Base-by-base conservation (phyloP, 1,140 invertebrate species). In the Rhyacophila brunnea region DNA sequence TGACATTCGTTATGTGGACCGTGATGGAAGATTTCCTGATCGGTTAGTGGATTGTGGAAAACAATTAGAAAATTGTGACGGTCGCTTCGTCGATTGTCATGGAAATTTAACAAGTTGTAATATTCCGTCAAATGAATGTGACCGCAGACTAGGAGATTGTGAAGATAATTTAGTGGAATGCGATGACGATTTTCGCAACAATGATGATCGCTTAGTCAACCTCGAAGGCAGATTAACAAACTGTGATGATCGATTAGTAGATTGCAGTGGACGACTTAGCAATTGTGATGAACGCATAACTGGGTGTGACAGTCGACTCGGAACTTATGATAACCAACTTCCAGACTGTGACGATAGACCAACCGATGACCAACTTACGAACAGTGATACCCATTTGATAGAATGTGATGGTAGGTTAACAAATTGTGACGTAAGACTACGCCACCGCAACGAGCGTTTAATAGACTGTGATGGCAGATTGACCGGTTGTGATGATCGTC, bases 361-460 rank as follows among this genome's bases (percentile, higher is more conserved):
- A 19, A 45, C 14, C 5, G 43, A 45, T 18, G 9, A 5, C 11
- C 23, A 28, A 28, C 23, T 28, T 5, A 28, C 23, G 3, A 28
- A 28, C 9, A 28, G 23, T 28, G 14, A 45, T 11, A 18, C 4
- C 2, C 2, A 15, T 2, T 45, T 45, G 11, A 11, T 19, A 6
- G 43, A 45, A 15, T 45, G 43, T 45, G 43, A 45, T 45, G 14
- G 5, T 45, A 15, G 18, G 10, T 19, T 45, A 17, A 15, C 43
- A 17, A 17, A 45, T 17, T 45, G 43, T 17, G 14, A 45, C 43
- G 11, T n/a, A 2, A 15, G 43, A 17, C 11, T 45, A 10, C n/a
- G 14, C 15, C 11, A 32, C n/a, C 46, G 53, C 20, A 46, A 57
- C 13, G 35, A 19, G 19, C 55, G 50, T 17, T 32, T 58, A 38